Base-by-base conservation (phyloP, 2,888 invertebrate genomes). In the Nomada ferruginata region DNA sequence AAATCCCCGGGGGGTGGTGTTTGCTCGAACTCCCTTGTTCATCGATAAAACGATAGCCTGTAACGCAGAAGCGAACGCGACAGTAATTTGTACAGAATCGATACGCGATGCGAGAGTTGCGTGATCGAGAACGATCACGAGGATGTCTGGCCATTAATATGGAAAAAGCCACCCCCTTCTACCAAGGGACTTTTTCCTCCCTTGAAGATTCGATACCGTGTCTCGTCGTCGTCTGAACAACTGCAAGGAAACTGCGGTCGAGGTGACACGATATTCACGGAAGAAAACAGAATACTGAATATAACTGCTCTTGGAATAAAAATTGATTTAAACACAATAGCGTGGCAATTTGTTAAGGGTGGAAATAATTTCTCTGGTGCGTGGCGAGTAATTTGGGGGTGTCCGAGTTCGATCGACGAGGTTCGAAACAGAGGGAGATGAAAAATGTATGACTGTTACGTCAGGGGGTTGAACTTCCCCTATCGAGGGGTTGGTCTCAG, bases 31-130 rank as follows among this genome's bases (percentile, higher is more conserved):
- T 57, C 26, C 18, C 44, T 55, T 55, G 68, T 68, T 68, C 42
- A 26, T 68, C 68, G 55, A 68, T 68, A 26, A 57, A 57, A 68
- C 44, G 55, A 57, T 44, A 42, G 18, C 36, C 20, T 9, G 47
- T 50, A 26, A 64, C 47, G 44, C 26, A 15, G 47, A 26, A 18
- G 18, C 47, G 47, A 47, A 11, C 47, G 64, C 18, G 50, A 47
- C 20, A 20, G 50, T 36, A 64, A 50, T 64, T 64, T 64, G 47
- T 26, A 50, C 18, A 9, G 23, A 9, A 11, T n/a, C 60, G 61
- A 23, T 63, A 44, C 11, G 44, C 23, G 20, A 23, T 2, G 44
- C 26, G 47, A 47, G 9, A 64, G 26, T 64, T 15, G 64, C 36
- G 64, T 64, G 64, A 64, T 64, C 18, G 61, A 15, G 13, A 20